A percentile compares a stretch with the other conserved stretches of the same genome.
Evolutionary conservation across 2,797 vertebrate species (phyloP).

Genomic region (Carcharodon carcharias): DNA sequence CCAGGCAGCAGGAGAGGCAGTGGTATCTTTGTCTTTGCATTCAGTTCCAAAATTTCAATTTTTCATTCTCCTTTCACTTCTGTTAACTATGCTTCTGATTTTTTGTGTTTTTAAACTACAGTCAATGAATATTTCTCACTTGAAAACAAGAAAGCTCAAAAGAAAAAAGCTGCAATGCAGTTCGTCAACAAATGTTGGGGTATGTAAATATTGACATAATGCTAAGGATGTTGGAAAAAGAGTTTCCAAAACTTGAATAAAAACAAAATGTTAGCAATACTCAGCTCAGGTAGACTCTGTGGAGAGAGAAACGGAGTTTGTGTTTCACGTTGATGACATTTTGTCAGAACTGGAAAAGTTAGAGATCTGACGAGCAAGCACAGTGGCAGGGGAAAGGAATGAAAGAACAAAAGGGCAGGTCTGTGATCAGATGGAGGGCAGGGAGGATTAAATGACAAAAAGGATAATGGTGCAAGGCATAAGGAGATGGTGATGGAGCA

Average conservation of each 20-base stretch:
- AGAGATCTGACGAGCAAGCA: too few relatives aligned
- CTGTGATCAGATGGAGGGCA: too few relatives aligned
- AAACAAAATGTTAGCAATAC: too few relatives aligned
- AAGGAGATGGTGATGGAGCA: too few relatives aligned
- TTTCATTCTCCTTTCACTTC: background rate
- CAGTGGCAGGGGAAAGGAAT: too few relatives aligned
- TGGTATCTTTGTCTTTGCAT: constrained; percentile 52
- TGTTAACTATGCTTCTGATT: background rate
- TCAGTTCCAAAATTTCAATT: constrained; percentile 31
- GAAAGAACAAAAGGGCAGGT: too few relatives aligned
- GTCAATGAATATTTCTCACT: constrained; percentile 77
- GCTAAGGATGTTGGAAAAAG: background rate
- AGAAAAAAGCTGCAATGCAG: constrained; percentile 69
- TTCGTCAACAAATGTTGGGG: constrained; percentile 77
- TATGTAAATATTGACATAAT: constrained; percentile 52
- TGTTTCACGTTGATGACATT: too few relatives aligned
- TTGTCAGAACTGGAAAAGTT: too few relatives aligned
- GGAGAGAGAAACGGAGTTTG: too few relatives aligned
- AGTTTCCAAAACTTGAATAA: background rate
- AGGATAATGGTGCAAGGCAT: too few relatives aligned
- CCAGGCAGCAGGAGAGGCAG: constrained; percentile 62
- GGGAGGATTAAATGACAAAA: too few relatives aligned
- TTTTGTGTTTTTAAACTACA: constrained; percentile 48
- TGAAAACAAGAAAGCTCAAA: constrained; percentile 63
- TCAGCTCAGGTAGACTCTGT: too few relatives aligned